phyloP scores from a whole-genome alignment of 2,888 invertebrate genomes.

The Conus canariensis region DNA sequence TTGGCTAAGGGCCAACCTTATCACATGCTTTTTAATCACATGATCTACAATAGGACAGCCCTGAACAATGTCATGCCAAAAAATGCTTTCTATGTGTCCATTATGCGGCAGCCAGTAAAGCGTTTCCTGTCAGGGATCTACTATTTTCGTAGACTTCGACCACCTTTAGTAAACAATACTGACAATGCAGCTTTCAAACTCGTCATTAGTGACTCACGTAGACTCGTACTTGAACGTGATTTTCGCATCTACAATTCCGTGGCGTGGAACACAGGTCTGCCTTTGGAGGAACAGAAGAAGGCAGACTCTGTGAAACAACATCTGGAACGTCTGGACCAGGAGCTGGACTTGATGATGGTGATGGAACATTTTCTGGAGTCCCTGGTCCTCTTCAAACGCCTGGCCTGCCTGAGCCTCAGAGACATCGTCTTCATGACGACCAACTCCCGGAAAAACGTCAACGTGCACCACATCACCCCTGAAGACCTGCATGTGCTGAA shows the following conservation, averaged over 20 bases:
- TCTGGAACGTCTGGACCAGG: background rate
- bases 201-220: background rate
- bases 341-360: slow-evolving; percentile 20
- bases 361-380: slow-evolving; percentile 21
- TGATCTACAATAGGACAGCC: slow-evolving; percentile 57
- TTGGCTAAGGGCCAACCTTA: slow-evolving; percentile 56
- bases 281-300: background rate
- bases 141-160: slow-evolving; percentile 48
- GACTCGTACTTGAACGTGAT: background rate
- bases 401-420: background rate
- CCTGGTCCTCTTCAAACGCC: slow-evolving; percentile 1
- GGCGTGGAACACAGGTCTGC: background rate
- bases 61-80: slow-evolving; percentile 55
- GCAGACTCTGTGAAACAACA: background rate
- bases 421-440: slow-evolving; percentile 9
- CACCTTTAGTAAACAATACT: background rate
- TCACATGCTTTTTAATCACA: slow-evolving; percentile 64
- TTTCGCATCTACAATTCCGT: slow-evolving; percentile 4
- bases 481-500: background rate
- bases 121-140: slow-evolving; percentile 59
- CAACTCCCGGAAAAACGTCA: background rate
- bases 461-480: background rate
- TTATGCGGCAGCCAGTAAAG: slow-evolving; percentile 56
- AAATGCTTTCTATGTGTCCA: slow-evolving; percentile 56
- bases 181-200: background rate